Percentiles rank a stretch among this genome's conserved stretches.
Conservation (phyloP, 1,140 invertebrate species). For the Plodia interpunctella region DNA sequence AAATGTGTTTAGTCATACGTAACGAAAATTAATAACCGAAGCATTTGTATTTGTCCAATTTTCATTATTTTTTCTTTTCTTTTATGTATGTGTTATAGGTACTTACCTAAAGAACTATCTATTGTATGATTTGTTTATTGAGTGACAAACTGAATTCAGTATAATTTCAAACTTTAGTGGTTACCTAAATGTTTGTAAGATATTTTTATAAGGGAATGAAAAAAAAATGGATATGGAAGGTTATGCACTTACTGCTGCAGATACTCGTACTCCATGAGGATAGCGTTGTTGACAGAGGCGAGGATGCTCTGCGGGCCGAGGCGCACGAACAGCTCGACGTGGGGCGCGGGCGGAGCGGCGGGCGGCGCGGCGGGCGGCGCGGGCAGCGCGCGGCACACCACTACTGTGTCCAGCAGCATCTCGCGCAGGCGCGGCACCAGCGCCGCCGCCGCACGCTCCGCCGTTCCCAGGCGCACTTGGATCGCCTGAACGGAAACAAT, state of each 20-base stretch:
- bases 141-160: neutral
- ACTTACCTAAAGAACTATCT: too few species aligned
- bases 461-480: constrained; percentile 72
- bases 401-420: constrained; percentile 62
- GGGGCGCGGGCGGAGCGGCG: constrained; percentile 40
- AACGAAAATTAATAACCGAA: too few species aligned
- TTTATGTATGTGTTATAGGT: too few species aligned
- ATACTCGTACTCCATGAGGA: constrained; percentile 73
- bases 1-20: too few species aligned
- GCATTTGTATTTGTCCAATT: too few species aligned
- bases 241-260: constrained; percentile 34
- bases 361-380: constrained; percentile 64
- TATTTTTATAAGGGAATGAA: too few species aligned
- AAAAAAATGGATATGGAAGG: too few species aligned
- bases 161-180: constrained; percentile 15
- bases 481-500: constrained; percentile 58
- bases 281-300: constrained; percentile 80
- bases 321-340: constrained; percentile 81
- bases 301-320: constrained; percentile 76
- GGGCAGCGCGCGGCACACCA: constrained; percentile 65
- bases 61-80: too few species aligned
- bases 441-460: constrained; percentile 64
- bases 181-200: too few species aligned
- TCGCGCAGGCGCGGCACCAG: constrained; percentile 68
- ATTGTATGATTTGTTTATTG: too few species aligned